Conservation (phyloP, 2,113 vertebrate genomes). For the Macrotus californicus region DNA sequence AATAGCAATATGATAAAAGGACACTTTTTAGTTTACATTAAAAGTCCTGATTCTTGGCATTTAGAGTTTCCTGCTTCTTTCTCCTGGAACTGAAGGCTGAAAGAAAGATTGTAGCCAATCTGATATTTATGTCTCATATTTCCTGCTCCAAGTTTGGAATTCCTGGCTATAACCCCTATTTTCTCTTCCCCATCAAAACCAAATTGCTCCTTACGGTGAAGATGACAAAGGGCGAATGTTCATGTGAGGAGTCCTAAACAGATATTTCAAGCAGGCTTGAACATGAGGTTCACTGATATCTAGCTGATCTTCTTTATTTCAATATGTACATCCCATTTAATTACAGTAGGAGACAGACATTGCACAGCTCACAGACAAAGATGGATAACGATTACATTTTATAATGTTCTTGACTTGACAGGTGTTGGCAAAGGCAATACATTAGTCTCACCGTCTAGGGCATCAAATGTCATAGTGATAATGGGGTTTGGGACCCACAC, state of each 20-base stretch:
- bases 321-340: constrained; percentile 25
- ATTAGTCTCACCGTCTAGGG: constrained; percentile 51
- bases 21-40: background rate
- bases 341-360: constrained; percentile 22
- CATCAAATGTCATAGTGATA: constrained; percentile 65
- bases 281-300: background rate
- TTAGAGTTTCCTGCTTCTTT: background rate
- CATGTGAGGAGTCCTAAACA: background rate
- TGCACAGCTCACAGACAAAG: background rate
- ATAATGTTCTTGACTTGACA: constrained; percentile 62
- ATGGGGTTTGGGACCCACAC: constrained; percentile 60
- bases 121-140: background rate
- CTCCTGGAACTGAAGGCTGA: background rate
- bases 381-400: constrained; percentile 59
- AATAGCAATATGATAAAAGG: background rate
- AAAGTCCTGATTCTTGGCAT: background rate
- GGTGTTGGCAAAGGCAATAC: constrained; percentile 56
- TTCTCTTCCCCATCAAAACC: background rate
- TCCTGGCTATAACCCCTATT: background rate
- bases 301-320: constrained; percentile 40
- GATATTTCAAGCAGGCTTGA: background rate
- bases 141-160: background rate
- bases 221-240: background rate
- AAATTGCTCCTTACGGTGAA: background rate
- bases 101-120: background rate